A percentile compares a stretch with the other conserved stretches of the same genome.
phyloP scores from a whole-genome alignment of 1,140 invertebrate species.

The Meloidogyne exigua region DNA sequence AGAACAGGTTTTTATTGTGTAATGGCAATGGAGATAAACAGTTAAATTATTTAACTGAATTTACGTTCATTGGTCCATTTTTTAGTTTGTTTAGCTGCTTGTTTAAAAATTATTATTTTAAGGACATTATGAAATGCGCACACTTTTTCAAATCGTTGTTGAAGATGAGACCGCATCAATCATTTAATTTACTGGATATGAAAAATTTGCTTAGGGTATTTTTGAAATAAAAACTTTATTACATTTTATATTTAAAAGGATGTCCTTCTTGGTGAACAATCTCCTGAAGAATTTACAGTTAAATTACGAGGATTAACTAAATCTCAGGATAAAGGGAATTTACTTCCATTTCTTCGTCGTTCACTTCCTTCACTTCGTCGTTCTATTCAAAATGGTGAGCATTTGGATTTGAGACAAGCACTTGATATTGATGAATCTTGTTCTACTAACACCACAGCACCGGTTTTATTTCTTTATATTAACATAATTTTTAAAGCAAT shows the following conservation, averaged over 20 bases:
- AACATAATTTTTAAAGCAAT: background rate
- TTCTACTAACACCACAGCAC: background rate
- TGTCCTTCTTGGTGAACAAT: slow-evolving; percentile 7
- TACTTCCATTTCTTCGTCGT: slow-evolving; percentile 16
- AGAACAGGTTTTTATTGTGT: background rate
- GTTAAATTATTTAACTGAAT: too few species aligned
- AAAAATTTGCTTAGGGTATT: background rate
- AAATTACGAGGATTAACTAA: slow-evolving; percentile 11
- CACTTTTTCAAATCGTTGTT: slow-evolving; percentile 23
- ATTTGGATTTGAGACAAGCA: slow-evolving; percentile 16
- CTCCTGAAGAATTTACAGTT: slow-evolving; percentile 13
- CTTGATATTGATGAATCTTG: slow-evolving; percentile 5
- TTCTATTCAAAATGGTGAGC: slow-evolving; percentile 16
- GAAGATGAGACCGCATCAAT: background rate
- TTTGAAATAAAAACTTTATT: background rate
- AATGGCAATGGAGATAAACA: too few species aligned
- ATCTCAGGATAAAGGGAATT: slow-evolving; percentile 23
- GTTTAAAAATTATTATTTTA: too few species aligned
- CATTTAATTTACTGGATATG: slow-evolving; percentile 11
- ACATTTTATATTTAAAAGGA: slow-evolving; percentile 1
- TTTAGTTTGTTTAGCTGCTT: too few species aligned
- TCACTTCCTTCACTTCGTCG: slow-evolving; percentile 16
- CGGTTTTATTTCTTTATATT: background rate
- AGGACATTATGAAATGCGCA: slow-evolving; percentile 9
- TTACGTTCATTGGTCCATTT: too few species aligned